A percentile compares a stretch with the other conserved stretches of the same genome.
Evolutionary conservation across 2,888 invertebrate species (phyloP).

Genomic region (Piscicola geometra): DNA sequence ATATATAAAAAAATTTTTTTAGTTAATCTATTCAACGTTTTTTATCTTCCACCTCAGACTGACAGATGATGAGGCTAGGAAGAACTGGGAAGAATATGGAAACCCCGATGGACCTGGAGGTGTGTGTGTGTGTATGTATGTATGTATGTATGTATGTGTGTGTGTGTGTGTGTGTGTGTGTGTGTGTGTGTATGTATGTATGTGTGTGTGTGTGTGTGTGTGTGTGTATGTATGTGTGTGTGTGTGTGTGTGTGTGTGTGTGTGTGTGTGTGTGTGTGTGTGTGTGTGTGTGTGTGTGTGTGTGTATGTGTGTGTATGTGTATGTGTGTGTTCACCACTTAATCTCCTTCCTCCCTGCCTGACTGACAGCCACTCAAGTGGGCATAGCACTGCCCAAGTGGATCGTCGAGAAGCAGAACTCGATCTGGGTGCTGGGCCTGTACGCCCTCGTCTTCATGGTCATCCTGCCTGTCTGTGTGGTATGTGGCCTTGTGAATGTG

Average conservation of each 20-base stretch:
- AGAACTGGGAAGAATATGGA: slow-evolving; percentile 98
- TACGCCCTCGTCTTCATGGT: slow-evolving; percentile 92
- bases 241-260: too few species aligned
- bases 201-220: too few species aligned
- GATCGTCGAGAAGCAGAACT: slow-evolving; percentile 99
- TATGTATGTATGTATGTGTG: too few species aligned
- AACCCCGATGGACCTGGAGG: slow-evolving; percentile 97
- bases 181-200: too few species aligned
- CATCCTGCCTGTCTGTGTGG: slow-evolving; percentile 69
- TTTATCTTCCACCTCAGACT: slow-evolving; percentile 62
- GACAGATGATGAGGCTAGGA: slow-evolving; percentile 91
- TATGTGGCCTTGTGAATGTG: slow-evolving; percentile 47
- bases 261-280: too few species aligned
- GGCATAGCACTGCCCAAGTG: slow-evolving; percentile 98
- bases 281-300: too few species aligned
- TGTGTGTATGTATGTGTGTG: too few species aligned
- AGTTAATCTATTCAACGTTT: neutral
- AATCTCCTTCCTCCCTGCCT: too few species aligned
- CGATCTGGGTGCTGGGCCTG: slow-evolving; percentile 73
- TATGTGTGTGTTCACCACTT: too few species aligned
- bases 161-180: too few species aligned
- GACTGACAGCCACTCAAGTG: slow-evolving; percentile 89
- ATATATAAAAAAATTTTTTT: too few species aligned
- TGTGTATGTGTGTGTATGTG: too few species aligned
- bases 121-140: slow-evolving; percentile 42